Conservation (phyloP, 2,797 vertebrate genomes). For the Platalea minor region DNA sequence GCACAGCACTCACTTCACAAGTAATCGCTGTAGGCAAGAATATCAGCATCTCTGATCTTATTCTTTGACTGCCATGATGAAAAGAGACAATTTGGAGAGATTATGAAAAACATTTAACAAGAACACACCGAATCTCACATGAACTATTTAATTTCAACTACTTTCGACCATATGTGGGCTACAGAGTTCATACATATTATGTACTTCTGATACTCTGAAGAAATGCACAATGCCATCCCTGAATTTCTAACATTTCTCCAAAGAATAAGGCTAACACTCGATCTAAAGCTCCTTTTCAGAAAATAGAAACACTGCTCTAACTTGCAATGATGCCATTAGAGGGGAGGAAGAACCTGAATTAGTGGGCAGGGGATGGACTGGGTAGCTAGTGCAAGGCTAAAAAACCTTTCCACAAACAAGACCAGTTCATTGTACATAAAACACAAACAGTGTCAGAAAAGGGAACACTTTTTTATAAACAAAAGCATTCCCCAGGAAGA, state of each 20-base stretch:
- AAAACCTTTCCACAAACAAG: background rate
- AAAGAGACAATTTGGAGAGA: background rate
- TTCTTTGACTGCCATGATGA: background rate
- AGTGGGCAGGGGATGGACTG: background rate
- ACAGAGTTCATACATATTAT: background rate
- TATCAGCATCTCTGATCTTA: background rate
- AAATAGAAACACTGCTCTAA: background rate
- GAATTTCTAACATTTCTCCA: background rate
- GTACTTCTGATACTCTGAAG: background rate
- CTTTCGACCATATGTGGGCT: background rate
- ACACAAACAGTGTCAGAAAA: constrained; percentile 5
- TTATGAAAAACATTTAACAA: background rate
- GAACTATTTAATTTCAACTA: background rate
- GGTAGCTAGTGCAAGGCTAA: background rate
- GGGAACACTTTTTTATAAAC: constrained; percentile 25
- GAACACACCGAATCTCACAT: background rate
- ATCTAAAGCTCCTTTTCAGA: background rate
- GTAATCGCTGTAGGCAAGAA: background rate
- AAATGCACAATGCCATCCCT: background rate
- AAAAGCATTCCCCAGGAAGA: constrained; percentile 6
- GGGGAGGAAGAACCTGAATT: background rate
- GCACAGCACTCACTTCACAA: background rate
- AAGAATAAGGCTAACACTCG: background rate
- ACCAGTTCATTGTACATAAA: background rate
- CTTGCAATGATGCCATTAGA: background rate